Percentiles rank a stretch among this genome's conserved stretches.
Evolutionary conservation across 2,888 invertebrate species (phyloP).

Genomic region (Rhagonycha lutea): DNA sequence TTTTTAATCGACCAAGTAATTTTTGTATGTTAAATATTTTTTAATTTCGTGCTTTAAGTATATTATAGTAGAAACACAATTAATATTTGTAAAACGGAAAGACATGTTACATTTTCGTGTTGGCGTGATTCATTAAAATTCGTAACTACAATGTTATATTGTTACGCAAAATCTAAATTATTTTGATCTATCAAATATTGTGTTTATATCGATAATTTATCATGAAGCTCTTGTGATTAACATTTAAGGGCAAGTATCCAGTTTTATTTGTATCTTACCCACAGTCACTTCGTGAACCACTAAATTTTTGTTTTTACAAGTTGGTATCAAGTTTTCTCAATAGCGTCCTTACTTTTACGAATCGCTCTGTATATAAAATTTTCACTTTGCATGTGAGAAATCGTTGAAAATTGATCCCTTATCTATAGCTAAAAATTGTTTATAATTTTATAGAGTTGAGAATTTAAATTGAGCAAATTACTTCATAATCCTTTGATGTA

Average conservation of each 20-base stretch:
- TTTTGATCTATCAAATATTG: constrained; percentile 18
- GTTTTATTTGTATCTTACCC: background rate
- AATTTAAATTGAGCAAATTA: constrained; percentile 18
- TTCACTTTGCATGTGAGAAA: constrained; percentile 17
- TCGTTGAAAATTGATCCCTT: constrained; percentile 10
- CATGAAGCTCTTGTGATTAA: background rate
- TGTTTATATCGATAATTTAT: background rate
- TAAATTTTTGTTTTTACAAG: background rate
- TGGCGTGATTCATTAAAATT: constrained; percentile 30
- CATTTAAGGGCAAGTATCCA: background rate
- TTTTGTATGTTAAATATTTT: constrained; percentile 16
- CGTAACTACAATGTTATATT: constrained; percentile 12
- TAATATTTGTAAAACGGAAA: constrained; percentile 30
- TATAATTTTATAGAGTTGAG: constrained; percentile 17
- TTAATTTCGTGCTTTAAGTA: constrained; percentile 25
- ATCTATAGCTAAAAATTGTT: constrained; percentile 14
- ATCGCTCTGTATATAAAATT: background rate
- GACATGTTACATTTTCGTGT: constrained; percentile 30
- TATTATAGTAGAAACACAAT: constrained; percentile 27
- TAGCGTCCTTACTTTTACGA: background rate
- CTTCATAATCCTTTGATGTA: constrained; percentile 17
- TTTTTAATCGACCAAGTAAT: constrained; percentile 23
- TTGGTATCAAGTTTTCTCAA: background rate
- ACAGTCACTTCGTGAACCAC: background rate
- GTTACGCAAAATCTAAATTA: constrained; percentile 20